These are phyloP conservation scores for Cryptus viduatorius DNA, from an alignment of 2,888 invertebrate genomes.

Conservation along the genomic window DNA sequence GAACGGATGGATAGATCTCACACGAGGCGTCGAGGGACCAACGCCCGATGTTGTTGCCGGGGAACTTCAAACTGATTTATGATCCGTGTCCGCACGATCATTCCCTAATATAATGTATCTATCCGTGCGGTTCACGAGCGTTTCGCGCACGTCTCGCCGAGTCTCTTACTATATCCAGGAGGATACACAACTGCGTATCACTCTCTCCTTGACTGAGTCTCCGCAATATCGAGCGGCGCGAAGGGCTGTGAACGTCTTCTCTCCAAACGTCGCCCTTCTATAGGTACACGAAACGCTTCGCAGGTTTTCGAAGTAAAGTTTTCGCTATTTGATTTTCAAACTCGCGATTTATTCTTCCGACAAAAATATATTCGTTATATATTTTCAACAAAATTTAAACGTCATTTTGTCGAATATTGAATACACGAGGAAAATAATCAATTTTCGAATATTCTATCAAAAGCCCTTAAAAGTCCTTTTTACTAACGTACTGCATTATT, in stretches of 20 bases:
- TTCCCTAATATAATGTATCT: constrained; percentile 31
- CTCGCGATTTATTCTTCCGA: background rate
- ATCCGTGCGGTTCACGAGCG: constrained; percentile 23
- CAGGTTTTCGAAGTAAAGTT: background rate
- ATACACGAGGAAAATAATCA: too few species aligned
- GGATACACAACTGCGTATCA: constrained; percentile 3
- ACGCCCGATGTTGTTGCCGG: background rate
- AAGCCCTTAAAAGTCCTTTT: too few species aligned
- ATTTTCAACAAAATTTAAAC: background rate
- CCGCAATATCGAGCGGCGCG: background rate
- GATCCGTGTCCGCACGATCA: constrained; percentile 31
- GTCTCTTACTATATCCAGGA: background rate
- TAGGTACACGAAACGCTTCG: background rate
- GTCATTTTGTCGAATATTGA: too few species aligned
- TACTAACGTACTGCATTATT: too few species aligned
- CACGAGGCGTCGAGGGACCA: constrained; percentile 24
- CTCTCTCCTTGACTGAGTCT: constrained; percentile 18
- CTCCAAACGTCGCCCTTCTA: background rate
- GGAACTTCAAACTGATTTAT: constrained; percentile 52
- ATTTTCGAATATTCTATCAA: too few species aligned
- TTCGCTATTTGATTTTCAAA: background rate
- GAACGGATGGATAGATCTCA: constrained; percentile 7
- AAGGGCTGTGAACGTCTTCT: background rate
- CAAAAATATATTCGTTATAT: background rate
- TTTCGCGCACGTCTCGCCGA: constrained; percentile 35